Evolutionary conservation across 2,797 vertebrate genomes (phyloP).

Genomic region (Phylloscopus collybita): DNA sequence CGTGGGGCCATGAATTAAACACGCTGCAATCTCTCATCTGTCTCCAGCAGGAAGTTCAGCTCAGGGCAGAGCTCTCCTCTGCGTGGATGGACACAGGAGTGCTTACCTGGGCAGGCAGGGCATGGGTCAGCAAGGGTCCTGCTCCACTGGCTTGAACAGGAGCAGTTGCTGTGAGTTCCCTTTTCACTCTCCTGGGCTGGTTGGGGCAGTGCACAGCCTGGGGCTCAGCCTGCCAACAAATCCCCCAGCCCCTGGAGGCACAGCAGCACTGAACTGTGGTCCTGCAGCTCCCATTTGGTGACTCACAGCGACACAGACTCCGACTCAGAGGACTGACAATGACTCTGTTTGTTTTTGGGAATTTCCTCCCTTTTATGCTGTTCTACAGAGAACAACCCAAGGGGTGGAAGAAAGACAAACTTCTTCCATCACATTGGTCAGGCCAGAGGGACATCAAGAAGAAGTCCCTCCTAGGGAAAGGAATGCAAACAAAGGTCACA

Average conservation of each 20-base stretch:
- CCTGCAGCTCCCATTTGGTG: neutral
- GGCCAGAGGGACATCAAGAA: too few relatives aligned
- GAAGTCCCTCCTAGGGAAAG: too few relatives aligned
- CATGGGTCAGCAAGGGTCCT: neutral
- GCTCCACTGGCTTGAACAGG: neutral
- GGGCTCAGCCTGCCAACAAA: neutral
- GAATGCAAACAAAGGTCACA: too few relatives aligned
- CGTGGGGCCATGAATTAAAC: slow-evolving; percentile 50
- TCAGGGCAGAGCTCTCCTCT: neutral
- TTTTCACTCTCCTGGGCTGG: neutral
- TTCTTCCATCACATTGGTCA: too few relatives aligned
- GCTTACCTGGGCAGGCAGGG: neutral
- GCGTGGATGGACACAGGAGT: neutral
- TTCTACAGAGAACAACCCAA: too few relatives aligned
- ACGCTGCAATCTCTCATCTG: slow-evolving; percentile 12
- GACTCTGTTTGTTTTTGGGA: too few relatives aligned
- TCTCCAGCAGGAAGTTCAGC: slow-evolving; percentile 13
- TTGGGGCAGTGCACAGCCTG: fast-evolving
- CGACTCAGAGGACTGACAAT: too few relatives aligned
- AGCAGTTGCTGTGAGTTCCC: fast-evolving
- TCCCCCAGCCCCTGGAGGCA: neutral
- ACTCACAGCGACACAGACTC: too few relatives aligned
- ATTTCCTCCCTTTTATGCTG: too few relatives aligned
- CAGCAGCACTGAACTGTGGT: fast-evolving
- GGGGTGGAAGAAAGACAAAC: too few relatives aligned